These are phyloP conservation scores for Peromyscus melanophrys DNA, from an alignment of 2,797 vertebrate species.

Conservation along the genomic window DNA sequence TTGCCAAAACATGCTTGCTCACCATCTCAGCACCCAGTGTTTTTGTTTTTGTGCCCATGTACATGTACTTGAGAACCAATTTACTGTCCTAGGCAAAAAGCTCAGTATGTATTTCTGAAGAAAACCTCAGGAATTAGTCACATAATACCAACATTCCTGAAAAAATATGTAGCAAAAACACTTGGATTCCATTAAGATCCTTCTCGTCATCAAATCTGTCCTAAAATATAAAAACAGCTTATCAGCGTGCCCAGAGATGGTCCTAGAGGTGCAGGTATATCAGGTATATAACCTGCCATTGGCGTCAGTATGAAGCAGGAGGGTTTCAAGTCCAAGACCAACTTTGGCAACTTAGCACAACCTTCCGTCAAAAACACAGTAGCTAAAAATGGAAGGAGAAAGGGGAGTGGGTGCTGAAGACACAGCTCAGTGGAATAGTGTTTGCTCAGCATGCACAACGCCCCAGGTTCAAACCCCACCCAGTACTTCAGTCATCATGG, in stretches of 20 bases:
- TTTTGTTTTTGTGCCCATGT: slow-evolving; percentile 28
- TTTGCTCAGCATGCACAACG: no score
- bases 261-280: not conserved
- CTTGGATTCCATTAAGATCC: not conserved
- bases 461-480: not conserved
- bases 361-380: not conserved
- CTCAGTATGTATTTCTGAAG: slow-evolving; percentile 42
- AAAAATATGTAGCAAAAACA: not conserved
- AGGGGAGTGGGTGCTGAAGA: not conserved
- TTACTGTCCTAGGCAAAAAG: not conserved
- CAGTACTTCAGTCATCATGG: not conserved
- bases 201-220: slow-evolving; percentile 8
- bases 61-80: not conserved
- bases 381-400: not conserved
- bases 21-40: not conserved
- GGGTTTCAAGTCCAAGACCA: not conserved
- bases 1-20: slow-evolving; percentile 35
- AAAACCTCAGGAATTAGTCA: slow-evolving; percentile 24
- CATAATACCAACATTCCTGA: not conserved
- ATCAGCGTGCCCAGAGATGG: not conserved
- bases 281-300: not conserved
- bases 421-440: not conserved
- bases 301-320: not conserved
- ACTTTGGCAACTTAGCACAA: not conserved
- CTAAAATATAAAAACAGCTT: not conserved